Conservation (phyloP, 1,140 invertebrate species). For the Piezodorus guildinii region DNA sequence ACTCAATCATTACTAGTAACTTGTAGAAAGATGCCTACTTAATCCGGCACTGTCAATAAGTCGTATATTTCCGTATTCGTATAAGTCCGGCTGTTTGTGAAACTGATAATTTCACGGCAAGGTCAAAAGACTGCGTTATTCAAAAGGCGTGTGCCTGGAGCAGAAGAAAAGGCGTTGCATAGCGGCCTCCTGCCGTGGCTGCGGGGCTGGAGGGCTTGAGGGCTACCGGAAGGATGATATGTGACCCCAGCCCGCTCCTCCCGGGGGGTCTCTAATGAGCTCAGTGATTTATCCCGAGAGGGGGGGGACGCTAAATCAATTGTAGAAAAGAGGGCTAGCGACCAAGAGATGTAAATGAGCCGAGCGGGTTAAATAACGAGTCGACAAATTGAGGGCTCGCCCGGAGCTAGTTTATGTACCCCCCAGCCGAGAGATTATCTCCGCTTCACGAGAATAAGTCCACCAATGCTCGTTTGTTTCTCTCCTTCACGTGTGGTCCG, state of each 20-base stretch:
- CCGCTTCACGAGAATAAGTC: background rate
- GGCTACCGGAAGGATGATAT: too few species aligned
- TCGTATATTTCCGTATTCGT: too few species aligned
- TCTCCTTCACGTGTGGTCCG: background rate
- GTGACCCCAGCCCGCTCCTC: background rate
- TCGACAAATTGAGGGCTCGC: background rate
- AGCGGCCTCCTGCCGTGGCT: too few species aligned
- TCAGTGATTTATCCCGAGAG: background rate
- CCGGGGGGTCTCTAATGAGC: conserved; percentile 1
- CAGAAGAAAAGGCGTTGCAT: too few species aligned
- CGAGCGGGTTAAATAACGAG: conserved; percentile 4
- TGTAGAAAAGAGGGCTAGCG: background rate
- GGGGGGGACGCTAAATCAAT: background rate
- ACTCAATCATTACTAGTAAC: too few species aligned
- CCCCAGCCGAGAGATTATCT: background rate
- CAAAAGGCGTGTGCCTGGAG: too few species aligned
- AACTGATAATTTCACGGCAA: too few species aligned
- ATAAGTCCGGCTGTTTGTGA: too few species aligned
- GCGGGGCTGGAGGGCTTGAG: background rate
- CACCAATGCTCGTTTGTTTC: background rate
- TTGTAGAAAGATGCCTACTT: too few species aligned
- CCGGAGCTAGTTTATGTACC: background rate
- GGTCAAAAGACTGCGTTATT: too few species aligned
- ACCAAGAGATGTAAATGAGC: conserved; percentile 4
- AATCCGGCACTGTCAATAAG: too few species aligned